Conservation (phyloP, 2,888 invertebrate genomes). For the Conomelus anceps region DNA sequence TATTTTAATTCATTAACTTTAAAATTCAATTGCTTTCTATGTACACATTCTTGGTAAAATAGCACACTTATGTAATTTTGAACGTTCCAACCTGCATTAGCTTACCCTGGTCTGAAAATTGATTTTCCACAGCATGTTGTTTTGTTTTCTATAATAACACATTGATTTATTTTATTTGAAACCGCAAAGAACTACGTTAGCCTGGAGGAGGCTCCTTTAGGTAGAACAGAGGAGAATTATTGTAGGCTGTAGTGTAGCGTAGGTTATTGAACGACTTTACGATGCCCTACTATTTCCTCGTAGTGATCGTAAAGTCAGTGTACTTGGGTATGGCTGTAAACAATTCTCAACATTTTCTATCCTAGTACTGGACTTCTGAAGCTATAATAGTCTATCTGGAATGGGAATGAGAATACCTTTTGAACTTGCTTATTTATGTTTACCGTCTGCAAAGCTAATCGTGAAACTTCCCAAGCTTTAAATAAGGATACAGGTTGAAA, state of each 20-base stretch:
- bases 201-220: not conserved
- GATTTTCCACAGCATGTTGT: not conserved
- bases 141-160: not conserved
- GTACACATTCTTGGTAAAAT: no score
- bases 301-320: not conserved
- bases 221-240: not conserved
- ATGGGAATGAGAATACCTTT: not conserved
- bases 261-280: not conserved
- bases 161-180: not conserved
- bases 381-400: not conserved
- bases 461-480: not conserved
- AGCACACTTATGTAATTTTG: no score
- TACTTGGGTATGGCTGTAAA: not conserved
- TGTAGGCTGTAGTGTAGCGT: not conserved
- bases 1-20: no score
- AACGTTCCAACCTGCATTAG: not conserved
- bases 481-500: not conserved
- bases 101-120: not conserved
- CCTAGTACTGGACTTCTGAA: not conserved
- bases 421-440: not conserved
- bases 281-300: not conserved
- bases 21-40: no score
- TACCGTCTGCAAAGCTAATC: not conserved
- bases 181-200: not conserved
- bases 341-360: not conserved